A percentile compares a stretch with the other conserved stretches of the same genome.
These are phyloP conservation scores for Anadara kagoshimensis DNA, from an alignment of 1,140 invertebrate genomes.

Conservation along the genomic window DNA sequence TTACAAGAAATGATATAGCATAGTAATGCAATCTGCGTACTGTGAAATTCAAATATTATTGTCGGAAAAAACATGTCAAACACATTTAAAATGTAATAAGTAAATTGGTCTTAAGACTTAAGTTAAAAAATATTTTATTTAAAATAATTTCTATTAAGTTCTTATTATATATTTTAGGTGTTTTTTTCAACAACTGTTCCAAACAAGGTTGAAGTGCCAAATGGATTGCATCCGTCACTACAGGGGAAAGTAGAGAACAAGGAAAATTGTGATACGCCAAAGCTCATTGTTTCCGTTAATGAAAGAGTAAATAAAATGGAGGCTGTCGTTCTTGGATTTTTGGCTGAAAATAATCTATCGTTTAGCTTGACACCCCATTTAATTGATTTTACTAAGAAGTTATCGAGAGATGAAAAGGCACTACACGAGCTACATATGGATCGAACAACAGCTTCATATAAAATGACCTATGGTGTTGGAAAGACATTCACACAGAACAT, in stretches of 20 bases:
- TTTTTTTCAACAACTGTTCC: constrained; percentile 15
- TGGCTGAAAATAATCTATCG: constrained; percentile 11
- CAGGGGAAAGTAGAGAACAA: constrained; percentile 7
- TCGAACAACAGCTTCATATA: constrained; percentile 39
- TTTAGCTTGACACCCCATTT: neutral
- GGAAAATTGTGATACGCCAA: neutral
- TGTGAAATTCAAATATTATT: too few relatives aligned
- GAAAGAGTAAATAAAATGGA: neutral
- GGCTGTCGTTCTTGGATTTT: neutral
- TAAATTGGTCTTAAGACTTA: too few relatives aligned
- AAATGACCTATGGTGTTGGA: constrained; percentile 34
- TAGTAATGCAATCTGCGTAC: too few relatives aligned
- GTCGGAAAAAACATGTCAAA: too few relatives aligned
- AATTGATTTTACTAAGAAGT: neutral
- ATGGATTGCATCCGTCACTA: constrained; percentile 23
- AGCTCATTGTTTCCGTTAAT: constrained; percentile 12
- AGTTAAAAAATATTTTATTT: too few relatives aligned
- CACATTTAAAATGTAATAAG: too few relatives aligned
- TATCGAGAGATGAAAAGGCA: constrained; percentile 11
- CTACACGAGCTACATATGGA: constrained; percentile 27
- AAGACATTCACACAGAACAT: constrained; percentile 29
- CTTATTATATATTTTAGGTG: constrained; percentile 11
- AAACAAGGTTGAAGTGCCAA: too few relatives aligned
- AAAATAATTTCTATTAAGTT: neutral
- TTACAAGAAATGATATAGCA: too few relatives aligned